Percentiles rank a stretch among this genome's conserved stretches.
phyloP scores from a whole-genome alignment of 2,888 invertebrate genomes.

The Brenthis hecate region DNA sequence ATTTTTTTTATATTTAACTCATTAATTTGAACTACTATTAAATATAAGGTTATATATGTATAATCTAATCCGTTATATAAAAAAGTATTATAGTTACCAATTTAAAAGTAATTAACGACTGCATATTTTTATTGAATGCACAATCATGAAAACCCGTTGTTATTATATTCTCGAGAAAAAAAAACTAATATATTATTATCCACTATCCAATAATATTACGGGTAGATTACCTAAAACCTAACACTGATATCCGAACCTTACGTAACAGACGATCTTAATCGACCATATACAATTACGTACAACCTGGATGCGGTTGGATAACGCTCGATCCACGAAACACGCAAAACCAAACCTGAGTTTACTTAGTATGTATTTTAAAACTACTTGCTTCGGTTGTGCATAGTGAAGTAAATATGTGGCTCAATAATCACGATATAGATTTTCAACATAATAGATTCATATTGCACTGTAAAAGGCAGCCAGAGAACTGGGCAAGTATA shows the following conservation, averaged over 20 bases:
- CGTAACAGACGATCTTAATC: slow-evolving; percentile 39
- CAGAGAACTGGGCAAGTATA: slow-evolving; percentile 38
- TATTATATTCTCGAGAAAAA: neutral
- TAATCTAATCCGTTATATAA: too few species aligned
- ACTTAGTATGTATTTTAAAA: slow-evolving; percentile 35
- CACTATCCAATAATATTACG: neutral
- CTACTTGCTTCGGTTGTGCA: slow-evolving; percentile 32
- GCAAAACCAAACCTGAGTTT: slow-evolving; percentile 30
- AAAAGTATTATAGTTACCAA: too few species aligned
- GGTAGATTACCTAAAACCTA: slow-evolving; percentile 30
- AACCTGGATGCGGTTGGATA: slow-evolving; percentile 44
- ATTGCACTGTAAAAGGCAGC: slow-evolving; percentile 31
- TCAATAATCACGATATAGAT: slow-evolving; percentile 26
- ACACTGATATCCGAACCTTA: slow-evolving; percentile 34
- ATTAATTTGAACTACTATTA: too few species aligned
- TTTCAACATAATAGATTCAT: slow-evolving; percentile 24
- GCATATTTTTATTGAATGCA: neutral
- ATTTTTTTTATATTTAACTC: too few species aligned
- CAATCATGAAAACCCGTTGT: slow-evolving; percentile 1
- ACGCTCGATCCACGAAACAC: slow-evolving; percentile 30
- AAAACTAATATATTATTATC: slow-evolving; percentile 5
- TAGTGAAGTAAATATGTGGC: slow-evolving; percentile 35
- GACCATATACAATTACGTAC: slow-evolving; percentile 43
- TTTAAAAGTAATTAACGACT: too few species aligned
- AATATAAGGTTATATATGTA: too few species aligned